These are phyloP conservation scores for Sarcophilus harrisii DNA, from an alignment of 2,797 vertebrate genomes.

Conservation along the genomic window DNA sequence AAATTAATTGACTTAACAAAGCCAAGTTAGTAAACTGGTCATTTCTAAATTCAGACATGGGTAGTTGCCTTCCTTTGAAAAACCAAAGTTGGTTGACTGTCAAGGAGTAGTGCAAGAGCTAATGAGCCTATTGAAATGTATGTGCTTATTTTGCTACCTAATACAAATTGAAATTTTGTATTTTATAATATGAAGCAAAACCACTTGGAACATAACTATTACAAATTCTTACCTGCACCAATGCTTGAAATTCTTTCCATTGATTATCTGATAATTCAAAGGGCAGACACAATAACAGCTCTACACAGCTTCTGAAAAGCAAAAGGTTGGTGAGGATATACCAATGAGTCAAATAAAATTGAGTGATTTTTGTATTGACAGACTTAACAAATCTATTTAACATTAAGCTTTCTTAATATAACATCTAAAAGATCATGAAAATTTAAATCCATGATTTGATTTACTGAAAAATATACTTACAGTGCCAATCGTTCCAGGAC, in stretches of 20 bases:
- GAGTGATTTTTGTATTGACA: conserved; percentile 35
- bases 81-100: conserved; percentile 33
- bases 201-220: conserved; percentile 38
- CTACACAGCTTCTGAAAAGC: conserved; percentile 93
- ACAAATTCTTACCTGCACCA: conserved; percentile 92
- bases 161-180: neutral
- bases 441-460: conserved; percentile 54
- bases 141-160: conserved; percentile 25
- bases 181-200: neutral
- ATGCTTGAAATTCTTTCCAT: conserved; percentile 92
- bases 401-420: conserved; percentile 51
- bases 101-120: conserved; percentile 12
- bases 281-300: conserved; percentile 93
- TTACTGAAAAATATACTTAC: conserved; percentile 89
- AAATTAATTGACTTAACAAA: neutral
- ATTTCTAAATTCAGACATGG: conserved; percentile 53
- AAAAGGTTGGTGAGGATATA: conserved; percentile 61
- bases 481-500: conserved; percentile 95
- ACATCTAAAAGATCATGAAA: conserved; percentile 28
- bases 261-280: conserved; percentile 91
- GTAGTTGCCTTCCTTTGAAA: conserved; percentile 54
- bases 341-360: conserved; percentile 59
- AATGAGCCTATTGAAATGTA: conserved; percentile 36
- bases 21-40: conserved; percentile 3
- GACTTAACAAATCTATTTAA: conserved; percentile 46